These are phyloP conservation scores for Isichthys henryi DNA, from an alignment of 2,113 vertebrate species.

Conservation along the genomic window DNA sequence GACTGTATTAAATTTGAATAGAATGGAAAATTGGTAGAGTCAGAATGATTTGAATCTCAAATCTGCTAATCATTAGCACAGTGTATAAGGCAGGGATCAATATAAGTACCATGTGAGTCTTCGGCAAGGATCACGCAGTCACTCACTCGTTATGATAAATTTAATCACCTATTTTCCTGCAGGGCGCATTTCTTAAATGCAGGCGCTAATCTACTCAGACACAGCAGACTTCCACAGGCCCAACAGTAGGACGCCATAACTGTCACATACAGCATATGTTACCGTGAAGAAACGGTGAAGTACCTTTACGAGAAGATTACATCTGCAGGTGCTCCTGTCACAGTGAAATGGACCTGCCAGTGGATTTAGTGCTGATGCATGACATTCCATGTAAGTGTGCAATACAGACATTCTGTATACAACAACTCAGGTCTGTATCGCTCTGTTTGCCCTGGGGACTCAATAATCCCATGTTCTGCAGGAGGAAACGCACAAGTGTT, in stretches of 20 bases:
- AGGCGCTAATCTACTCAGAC: neutral
- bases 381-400: slow-evolving; percentile 22
- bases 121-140: neutral
- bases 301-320: neutral
- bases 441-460: slow-evolving; percentile 7
- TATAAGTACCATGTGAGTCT: neutral
- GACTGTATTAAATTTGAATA: neutral
- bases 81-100: neutral
- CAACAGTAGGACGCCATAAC: neutral
- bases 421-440: slow-evolving; percentile 17
- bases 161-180: neutral
- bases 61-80: neutral
- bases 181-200: neutral
- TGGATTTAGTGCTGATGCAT: slow-evolving; percentile 29
- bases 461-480: neutral
- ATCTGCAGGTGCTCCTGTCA: slow-evolving; percentile 6
- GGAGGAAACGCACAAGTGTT: neutral
- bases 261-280: neutral
- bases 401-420: slow-evolving; percentile 26
- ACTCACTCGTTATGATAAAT: neutral
- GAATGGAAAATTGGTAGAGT: neutral
- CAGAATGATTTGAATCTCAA: neutral
- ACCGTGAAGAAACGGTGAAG: neutral
- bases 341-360: neutral
- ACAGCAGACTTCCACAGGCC: neutral